Percentiles rank a stretch among this genome's conserved stretches.
phyloP scores from a whole-genome alignment of 1,140 invertebrate genomes.

The Camponotus vicinus region DNA sequence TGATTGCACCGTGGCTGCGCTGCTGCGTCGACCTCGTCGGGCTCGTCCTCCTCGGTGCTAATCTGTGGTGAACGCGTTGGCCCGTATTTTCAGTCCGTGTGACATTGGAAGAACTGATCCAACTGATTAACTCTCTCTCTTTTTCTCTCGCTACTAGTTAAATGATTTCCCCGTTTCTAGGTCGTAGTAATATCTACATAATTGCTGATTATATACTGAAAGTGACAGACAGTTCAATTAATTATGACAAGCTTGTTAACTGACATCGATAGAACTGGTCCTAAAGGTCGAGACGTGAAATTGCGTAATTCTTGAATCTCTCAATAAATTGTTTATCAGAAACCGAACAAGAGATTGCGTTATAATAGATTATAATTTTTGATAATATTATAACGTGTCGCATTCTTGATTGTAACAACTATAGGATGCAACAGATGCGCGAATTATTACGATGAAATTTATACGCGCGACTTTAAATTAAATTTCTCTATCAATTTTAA shows the following conservation, averaged over 20 bases:
- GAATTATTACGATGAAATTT: not conserved
- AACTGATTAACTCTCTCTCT: no score
- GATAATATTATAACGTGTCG: no score
- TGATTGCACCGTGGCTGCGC: constrained; percentile 76
- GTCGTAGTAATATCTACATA: not conserved
- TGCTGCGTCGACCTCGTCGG: constrained; percentile 67
- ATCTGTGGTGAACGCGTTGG: not conserved
- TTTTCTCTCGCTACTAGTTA: not conserved
- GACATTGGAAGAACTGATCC: not conserved
- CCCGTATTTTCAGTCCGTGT: not conserved
- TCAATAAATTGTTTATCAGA: no score
- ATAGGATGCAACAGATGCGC: not conserved
- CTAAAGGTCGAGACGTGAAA: not conserved
- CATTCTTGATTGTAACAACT: no score
- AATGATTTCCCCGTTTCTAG: not conserved
- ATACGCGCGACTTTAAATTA: not conserved
- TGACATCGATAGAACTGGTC: not conserved
- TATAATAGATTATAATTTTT: no score
- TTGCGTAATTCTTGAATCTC: not conserved
- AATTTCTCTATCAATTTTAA: not conserved
- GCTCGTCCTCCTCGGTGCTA: constrained; percentile 51
- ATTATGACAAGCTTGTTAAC: not conserved
- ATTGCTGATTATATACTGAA: not conserved
- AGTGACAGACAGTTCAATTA: constrained; percentile 6
- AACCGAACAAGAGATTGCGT: not conserved